These are phyloP conservation scores for Hirtodrosophila duncani DNA, from an alignment of 2,888 invertebrate species.

Conservation along the genomic window DNA sequence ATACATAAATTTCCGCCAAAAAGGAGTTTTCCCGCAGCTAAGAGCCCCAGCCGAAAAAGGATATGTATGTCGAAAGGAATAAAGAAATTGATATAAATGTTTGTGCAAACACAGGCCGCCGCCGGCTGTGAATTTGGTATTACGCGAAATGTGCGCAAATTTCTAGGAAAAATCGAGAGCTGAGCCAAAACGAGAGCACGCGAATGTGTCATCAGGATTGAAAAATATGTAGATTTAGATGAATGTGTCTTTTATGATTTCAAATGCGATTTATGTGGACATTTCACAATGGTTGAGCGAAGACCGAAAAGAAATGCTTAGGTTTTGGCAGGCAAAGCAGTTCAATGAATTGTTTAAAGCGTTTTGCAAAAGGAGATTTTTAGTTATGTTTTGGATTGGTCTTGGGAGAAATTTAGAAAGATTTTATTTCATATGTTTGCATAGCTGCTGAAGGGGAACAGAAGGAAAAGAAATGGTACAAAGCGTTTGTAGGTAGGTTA, in stretches of 20 bases:
- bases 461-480: too few species aligned
- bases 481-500: too few species aligned
- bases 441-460: too few species aligned
- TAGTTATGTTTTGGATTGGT: too few species aligned
- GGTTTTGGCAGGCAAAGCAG: too few species aligned
- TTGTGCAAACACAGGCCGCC: slow-evolving; percentile 36
- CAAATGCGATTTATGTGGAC: slow-evolving; percentile 13
- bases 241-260: slow-evolving; percentile 46
- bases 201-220: slow-evolving; percentile 34
- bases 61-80: slow-evolving; percentile 46
- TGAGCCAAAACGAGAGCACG: too few species aligned
- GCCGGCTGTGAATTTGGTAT: slow-evolving; percentile 40
- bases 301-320: too few species aligned
- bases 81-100: slow-evolving; percentile 70
- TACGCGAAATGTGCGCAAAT: slow-evolving; percentile 62
- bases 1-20: slow-evolving; percentile 59
- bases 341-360: too few species aligned
- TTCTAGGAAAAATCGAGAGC: slow-evolving; percentile 41
- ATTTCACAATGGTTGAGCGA: too few species aligned
- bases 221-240: slow-evolving; percentile 45
- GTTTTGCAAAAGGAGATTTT: too few species aligned
- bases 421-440: too few species aligned
- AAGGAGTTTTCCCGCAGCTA: slow-evolving; percentile 16
- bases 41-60: slow-evolving; percentile 31
- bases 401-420: too few species aligned